Conservation (phyloP, 2,888 invertebrate species). For the Polyploca ridens region DNA sequence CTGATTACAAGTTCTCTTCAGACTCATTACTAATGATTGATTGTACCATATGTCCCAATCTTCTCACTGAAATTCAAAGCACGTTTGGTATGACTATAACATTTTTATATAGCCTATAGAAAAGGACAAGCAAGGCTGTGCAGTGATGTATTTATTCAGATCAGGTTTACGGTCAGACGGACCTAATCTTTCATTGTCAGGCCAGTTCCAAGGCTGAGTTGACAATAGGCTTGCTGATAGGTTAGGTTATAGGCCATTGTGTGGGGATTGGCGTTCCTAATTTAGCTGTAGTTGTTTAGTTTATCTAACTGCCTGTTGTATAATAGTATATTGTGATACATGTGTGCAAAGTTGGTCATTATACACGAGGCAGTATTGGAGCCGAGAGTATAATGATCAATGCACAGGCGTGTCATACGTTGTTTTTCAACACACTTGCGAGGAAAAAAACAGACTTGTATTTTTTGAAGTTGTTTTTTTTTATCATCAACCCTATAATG, state of each 20-base stretch:
- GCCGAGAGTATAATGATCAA: too few species aligned
- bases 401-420: too few species aligned
- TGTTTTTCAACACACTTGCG: too few species aligned
- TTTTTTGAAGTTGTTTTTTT: too few species aligned
- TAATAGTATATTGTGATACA: too few species aligned
- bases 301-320: background rate
- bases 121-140: slow-evolving; percentile 47
- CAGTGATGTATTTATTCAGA: slow-evolving; percentile 25
- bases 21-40: background rate
- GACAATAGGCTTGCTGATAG: slow-evolving; percentile 18
- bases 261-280: background rate
- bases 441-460: too few species aligned
- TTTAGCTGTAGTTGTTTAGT: background rate
- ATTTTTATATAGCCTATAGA: slow-evolving; percentile 40
- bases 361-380: too few species aligned
- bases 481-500: too few species aligned
- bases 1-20: background rate
- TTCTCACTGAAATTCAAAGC: slow-evolving; percentile 32
- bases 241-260: slow-evolving; percentile 35
- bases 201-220: slow-evolving; percentile 33
- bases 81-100: slow-evolving; percentile 43
- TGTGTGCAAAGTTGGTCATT: too few species aligned
- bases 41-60: slow-evolving; percentile 6
- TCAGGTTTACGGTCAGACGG: slow-evolving; percentile 20
- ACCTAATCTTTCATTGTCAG: slow-evolving; percentile 41